These are phyloP conservation scores for Nephrotoma appendiculata DNA, from an alignment of 2,888 invertebrate genomes.

Conservation along the genomic window DNA sequence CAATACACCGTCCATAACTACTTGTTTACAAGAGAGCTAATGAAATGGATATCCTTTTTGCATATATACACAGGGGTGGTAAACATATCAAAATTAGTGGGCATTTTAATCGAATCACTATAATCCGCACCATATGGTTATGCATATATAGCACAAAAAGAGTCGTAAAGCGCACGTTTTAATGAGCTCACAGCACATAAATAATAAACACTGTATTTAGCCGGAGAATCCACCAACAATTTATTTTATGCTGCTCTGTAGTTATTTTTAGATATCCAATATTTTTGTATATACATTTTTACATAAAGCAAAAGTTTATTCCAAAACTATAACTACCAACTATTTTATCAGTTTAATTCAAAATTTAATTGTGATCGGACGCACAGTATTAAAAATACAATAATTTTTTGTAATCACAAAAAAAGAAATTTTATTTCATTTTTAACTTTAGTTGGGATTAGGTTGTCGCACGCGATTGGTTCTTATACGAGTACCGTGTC, in stretches of 20 bases:
- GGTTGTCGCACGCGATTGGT: background rate
- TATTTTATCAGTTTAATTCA: background rate
- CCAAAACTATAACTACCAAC: background rate
- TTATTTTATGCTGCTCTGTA: background rate
- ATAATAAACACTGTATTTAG: background rate
- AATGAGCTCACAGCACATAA: background rate
- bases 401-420: background rate
- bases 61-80: background rate
- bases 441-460: background rate
- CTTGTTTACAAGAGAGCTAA: background rate
- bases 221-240: background rate
- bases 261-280: background rate
- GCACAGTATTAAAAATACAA: background rate
- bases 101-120: background rate
- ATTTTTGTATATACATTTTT: background rate
- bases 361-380: background rate
- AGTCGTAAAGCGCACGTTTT: background rate
- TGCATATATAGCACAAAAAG: background rate
- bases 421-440: background rate
- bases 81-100: background rate
- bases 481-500: background rate
- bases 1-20: background rate
- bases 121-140: background rate
- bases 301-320: background rate
- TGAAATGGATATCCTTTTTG: background rate